These are phyloP conservation scores for Eupsilia transversa DNA, from an alignment of 2,888 invertebrate species.

Conservation along the genomic window DNA sequence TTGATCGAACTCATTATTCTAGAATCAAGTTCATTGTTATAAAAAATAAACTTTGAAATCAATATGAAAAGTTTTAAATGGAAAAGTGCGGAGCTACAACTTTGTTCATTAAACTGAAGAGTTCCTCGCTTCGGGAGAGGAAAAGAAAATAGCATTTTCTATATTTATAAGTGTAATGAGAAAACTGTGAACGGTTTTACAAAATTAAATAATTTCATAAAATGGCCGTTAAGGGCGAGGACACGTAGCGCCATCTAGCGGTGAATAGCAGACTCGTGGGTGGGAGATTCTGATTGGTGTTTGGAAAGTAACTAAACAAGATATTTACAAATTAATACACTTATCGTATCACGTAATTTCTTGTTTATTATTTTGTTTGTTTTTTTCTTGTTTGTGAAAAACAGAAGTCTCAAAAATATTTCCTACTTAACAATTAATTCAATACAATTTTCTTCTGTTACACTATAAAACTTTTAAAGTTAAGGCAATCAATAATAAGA, in stretches of 20 bases:
- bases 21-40: conserved; percentile 78
- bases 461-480: background rate
- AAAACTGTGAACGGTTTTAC: conserved; percentile 75
- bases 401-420: background rate
- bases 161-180: conserved; percentile 76
- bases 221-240: conserved; percentile 31
- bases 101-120: conserved; percentile 87
- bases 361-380: too few species aligned
- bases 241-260: conserved; percentile 82
- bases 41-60: conserved; percentile 82
- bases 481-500: background rate
- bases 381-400: too few species aligned
- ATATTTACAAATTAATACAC: too few species aligned
- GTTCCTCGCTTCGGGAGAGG: conserved; percentile 74
- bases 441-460: background rate
- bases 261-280: conserved; percentile 75
- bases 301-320: conserved; percentile 1
- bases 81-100: conserved; percentile 83
- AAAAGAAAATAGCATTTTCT: conserved; percentile 76
- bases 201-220: conserved; percentile 67
- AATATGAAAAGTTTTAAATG: conserved; percentile 86
- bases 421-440: background rate
- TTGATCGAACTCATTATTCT: conserved; percentile 68
- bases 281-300: background rate
- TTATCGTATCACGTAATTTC: too few species aligned